phyloP scores from a whole-genome alignment of 2,888 invertebrate species.

The Tyria jacobaeae region DNA sequence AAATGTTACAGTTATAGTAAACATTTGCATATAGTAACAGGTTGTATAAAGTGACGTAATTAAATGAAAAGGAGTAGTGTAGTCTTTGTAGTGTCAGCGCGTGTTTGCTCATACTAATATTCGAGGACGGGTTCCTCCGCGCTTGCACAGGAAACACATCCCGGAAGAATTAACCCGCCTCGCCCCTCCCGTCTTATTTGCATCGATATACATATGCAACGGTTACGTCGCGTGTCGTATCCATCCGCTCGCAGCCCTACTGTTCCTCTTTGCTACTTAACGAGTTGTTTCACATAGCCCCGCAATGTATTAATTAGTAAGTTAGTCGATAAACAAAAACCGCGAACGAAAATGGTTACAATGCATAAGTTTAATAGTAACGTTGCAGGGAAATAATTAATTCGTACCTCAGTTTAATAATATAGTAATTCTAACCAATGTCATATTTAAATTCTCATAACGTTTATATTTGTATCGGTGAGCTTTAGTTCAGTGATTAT shows the following conservation, averaged over 20 bases:
- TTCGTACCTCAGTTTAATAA: neutral
- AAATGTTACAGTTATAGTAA: slow-evolving; percentile 10
- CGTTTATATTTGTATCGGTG: neutral
- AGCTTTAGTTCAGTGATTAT: neutral
- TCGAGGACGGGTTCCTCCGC: slow-evolving; percentile 45
- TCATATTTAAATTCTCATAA: neutral
- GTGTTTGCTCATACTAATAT: slow-evolving; percentile 74
- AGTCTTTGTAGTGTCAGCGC: slow-evolving; percentile 41
- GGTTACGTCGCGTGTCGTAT: slow-evolving; percentile 34
- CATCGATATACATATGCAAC: slow-evolving; percentile 67
- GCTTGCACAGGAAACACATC: slow-evolving; percentile 81
- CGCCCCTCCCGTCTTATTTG: slow-evolving; percentile 70
- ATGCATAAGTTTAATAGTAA: neutral
- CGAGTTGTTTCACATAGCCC: slow-evolving; percentile 32
- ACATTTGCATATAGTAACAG: too few relatives aligned
- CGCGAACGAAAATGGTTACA: slow-evolving; percentile 21
- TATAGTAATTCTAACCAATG: neutral
- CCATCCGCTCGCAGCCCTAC: slow-evolving; percentile 39
- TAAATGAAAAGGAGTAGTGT: slow-evolving; percentile 19
- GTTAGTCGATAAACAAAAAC: slow-evolving; percentile 24
- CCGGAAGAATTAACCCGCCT: slow-evolving; percentile 81
- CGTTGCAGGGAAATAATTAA: neutral
- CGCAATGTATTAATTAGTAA: slow-evolving; percentile 38
- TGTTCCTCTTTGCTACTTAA: slow-evolving; percentile 35
- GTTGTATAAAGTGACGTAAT: slow-evolving; percentile 39